Base-by-base conservation (phyloP, 2,888 invertebrate species). In the Coecobrya sp. region DNA sequence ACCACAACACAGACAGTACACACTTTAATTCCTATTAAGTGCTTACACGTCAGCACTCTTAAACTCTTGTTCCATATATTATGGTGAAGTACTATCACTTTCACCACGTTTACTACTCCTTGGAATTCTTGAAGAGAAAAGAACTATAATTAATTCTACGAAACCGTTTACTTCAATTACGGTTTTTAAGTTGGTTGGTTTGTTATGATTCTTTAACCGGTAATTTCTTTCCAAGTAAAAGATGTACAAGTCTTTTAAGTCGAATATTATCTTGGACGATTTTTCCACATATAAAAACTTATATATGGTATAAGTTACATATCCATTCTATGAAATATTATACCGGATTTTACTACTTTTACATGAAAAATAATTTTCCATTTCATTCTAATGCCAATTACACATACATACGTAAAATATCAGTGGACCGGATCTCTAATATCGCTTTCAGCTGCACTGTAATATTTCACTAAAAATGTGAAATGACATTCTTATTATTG, bases 151-250 rank as follows among this genome's bases (percentile, higher is more conserved):
- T 81, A 81, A 55, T 81, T 55, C n/a, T 8, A 45, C 42, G 13
- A 73, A 73, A 22, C 36, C 27, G n/a, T 36, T 70, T 70, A 0
- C 45, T 73, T 73, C 73, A 73, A 73, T 45, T 73, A 45, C 45
- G 22, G n/a, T 3, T 45, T 19, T 13, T 45, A 13, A 13, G 49
- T 19, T 25, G 4, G 25, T 59, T 19, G 1, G 11, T 49, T 16
- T 16, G 49, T 10, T 49, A 49, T 7, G 1, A 49, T 49, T 49
- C 10, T 16, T 49, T 10, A 13, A 11, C 49, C 49, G 49, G 49
- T 49, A 49, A 49, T 16, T 49, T 49, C 49, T 10, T 49, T 49
- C 49, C 16, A 16, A 49, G 49, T 49, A 16, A 49, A 16, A 13
- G 10, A 49, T 13, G 16, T n/a, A n/a, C n/a, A n/a, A n/a, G n/a